phyloP scores from a whole-genome alignment of 2,888 invertebrate genomes.

The Drosophila meridionalis region DNA sequence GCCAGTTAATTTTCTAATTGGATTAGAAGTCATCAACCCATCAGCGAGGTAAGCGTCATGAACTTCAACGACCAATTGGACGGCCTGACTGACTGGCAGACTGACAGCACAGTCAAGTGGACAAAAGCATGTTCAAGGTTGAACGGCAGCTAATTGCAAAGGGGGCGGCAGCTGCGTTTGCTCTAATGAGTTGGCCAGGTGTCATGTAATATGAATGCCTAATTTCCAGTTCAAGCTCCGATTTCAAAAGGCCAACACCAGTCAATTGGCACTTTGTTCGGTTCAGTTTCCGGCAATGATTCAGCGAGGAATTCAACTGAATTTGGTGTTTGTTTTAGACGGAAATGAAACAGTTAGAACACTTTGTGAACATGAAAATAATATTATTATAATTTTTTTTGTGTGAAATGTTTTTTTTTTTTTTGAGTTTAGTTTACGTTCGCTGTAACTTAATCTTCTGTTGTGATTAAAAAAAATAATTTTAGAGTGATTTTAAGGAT shows the following conservation, averaged over 20 bases:
- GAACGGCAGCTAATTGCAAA: constrained; percentile 58
- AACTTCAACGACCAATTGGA: constrained; percentile 51
- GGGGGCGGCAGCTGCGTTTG: constrained; percentile 5
- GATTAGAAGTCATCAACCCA: constrained; percentile 74
- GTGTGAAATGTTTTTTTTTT: too few relatives aligned
- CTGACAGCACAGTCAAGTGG: constrained; percentile 39
- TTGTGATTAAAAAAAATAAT: background rate
- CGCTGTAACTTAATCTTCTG: too few relatives aligned
- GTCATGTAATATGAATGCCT: constrained; percentile 72
- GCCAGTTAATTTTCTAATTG: constrained; percentile 70
- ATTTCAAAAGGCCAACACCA: constrained; percentile 27
- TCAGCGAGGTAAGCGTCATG: constrained; percentile 64
- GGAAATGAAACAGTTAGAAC: background rate
- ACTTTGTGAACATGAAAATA: background rate
- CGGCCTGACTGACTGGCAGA: constrained; percentile 22
- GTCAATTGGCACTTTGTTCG: constrained; percentile 3
- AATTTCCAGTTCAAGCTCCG: constrained; percentile 49
- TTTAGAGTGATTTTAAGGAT: background rate
- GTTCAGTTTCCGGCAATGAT: constrained; percentile 24
- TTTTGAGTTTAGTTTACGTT: too few relatives aligned
- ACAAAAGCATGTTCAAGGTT: constrained; percentile 43
- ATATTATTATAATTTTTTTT: background rate
- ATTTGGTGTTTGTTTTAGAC: constrained; percentile 4
- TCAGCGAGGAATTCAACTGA: constrained; percentile 23
- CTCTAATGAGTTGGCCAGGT: constrained; percentile 57